Evolutionary conservation across 1,140 invertebrate species (phyloP).

Genomic region (Drosophila busckii): DNA sequence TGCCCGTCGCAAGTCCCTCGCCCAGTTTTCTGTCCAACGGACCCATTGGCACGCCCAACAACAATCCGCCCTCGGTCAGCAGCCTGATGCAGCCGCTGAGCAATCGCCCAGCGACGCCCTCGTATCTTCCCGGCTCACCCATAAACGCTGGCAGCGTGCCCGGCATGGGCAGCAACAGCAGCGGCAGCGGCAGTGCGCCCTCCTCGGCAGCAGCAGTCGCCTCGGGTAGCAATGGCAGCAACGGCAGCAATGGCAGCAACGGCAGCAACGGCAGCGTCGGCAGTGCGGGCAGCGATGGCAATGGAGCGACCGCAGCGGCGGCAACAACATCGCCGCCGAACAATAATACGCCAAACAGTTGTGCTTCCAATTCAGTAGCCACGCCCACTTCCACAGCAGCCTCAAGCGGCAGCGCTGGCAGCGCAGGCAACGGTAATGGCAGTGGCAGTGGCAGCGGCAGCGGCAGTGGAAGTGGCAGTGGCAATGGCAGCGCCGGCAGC

Average conservation of each 20-base stretch:
- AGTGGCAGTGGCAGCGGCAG: slow-evolving; percentile 24
- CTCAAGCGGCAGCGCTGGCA: slow-evolving; percentile 29
- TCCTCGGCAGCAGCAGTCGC: slow-evolving; percentile 46
- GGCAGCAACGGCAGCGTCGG: slow-evolving; percentile 20
- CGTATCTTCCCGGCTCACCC: slow-evolving; percentile 63
- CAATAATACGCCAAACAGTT: slow-evolving; percentile 52
- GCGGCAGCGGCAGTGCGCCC: slow-evolving; percentile 50
- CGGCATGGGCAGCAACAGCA: slow-evolving; percentile 39
- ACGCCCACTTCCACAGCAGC: slow-evolving; percentile 60
- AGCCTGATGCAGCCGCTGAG: slow-evolving; percentile 76
- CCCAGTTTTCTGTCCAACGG: slow-evolving; percentile 79
- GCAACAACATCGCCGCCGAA: slow-evolving; percentile 27
- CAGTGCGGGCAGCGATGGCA: slow-evolving; percentile 19
- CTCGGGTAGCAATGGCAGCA: slow-evolving; percentile 22
- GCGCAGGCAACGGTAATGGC: not conserved
- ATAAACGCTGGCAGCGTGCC: slow-evolving; percentile 52
- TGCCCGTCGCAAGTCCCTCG: slow-evolving; percentile 80
- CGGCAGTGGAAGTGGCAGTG: not conserved
- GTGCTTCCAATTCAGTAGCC: slow-evolving; percentile 44
- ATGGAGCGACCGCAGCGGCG: slow-evolving; percentile 37
- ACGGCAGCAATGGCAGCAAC: slow-evolving; percentile 23
- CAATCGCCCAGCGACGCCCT: slow-evolving; percentile 58
- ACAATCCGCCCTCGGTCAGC: slow-evolving; percentile 80
- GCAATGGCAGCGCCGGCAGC: slow-evolving; percentile 30
- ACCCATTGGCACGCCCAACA: slow-evolving; percentile 79